These are phyloP conservation scores for Tenthredo scrophulariae DNA, from an alignment of 2,888 invertebrate genomes.

Conservation along the genomic window DNA sequence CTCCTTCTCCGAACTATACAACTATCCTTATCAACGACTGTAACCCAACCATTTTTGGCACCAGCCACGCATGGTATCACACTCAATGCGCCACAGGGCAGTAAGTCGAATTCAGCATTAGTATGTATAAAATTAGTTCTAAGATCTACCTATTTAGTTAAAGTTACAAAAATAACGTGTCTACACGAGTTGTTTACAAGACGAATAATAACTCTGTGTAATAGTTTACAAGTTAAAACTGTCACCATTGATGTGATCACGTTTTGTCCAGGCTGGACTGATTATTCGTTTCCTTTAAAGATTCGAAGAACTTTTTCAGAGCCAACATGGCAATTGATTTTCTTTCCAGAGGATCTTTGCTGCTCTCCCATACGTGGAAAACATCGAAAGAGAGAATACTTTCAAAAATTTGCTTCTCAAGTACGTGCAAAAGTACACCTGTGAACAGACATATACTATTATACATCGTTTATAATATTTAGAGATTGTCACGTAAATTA, in stretches of 20 bases:
- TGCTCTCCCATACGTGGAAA: slow-evolving; percentile 89
- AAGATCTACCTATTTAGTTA: no score
- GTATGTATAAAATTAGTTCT: no score
- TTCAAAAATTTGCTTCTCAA: slow-evolving; percentile 88
- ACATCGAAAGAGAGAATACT: slow-evolving; percentile 90
- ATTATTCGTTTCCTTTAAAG: slow-evolving; percentile 62
- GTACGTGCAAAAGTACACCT: slow-evolving; percentile 89
- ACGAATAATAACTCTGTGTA: no score
- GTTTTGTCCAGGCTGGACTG: neutral
- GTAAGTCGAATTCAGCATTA: no score
- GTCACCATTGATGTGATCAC: neutral
- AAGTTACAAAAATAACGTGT: no score
- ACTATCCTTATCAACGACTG: no score
- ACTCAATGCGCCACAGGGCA: no score
- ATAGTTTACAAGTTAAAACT: no score
- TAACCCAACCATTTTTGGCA: no score
- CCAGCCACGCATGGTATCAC: no score
- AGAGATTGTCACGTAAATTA: neutral
- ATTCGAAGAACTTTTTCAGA: slow-evolving; percentile 86
- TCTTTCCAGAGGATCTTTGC: slow-evolving; percentile 87
- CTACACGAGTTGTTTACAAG: no score
- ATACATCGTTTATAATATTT: neutral
- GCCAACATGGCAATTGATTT: slow-evolving; percentile 89
- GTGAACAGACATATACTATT: slow-evolving; percentile 70
- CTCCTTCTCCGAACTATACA: no score